Evolutionary conservation across 2,888 invertebrate genomes (phyloP).

Genomic region (Netelia melanura): DNA sequence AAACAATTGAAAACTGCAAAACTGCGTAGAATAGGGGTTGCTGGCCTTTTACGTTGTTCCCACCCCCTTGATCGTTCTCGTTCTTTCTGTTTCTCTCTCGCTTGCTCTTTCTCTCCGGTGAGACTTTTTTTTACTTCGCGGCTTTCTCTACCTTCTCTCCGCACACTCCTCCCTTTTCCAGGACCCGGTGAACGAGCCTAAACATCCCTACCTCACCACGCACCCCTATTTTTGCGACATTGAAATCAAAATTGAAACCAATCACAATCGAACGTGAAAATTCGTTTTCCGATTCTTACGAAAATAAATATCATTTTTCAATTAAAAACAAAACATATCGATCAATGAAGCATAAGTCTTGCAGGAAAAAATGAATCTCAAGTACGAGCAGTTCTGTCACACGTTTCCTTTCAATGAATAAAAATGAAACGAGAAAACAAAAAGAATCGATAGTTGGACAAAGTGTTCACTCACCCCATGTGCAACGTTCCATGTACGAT

Average conservation of each 20-base stretch:
- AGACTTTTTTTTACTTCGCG: slow-evolving; percentile 55
- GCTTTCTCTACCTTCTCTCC: slow-evolving; percentile 40
- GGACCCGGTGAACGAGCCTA: slow-evolving; percentile 25
- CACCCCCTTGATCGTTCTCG: slow-evolving; percentile 48
- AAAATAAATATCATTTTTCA: no score
- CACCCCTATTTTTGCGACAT: background rate
- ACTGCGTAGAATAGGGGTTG: slow-evolving; percentile 80
- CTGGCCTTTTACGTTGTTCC: slow-evolving; percentile 81
- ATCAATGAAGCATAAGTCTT: no score
- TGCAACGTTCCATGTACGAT: background rate
- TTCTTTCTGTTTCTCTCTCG: slow-evolving; percentile 48
- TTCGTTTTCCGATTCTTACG: background rate
- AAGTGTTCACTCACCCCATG: slow-evolving; percentile 4
- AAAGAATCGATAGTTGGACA: background rate
- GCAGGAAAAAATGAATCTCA: no score
- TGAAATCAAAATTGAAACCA: background rate
- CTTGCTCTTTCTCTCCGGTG: slow-evolving; percentile 61
- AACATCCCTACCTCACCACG: slow-evolving; percentile 62
- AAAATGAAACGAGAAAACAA: background rate
- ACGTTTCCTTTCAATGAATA: background rate
- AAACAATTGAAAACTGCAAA: slow-evolving; percentile 82
- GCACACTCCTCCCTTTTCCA: slow-evolving; percentile 11
- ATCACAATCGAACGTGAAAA: background rate
- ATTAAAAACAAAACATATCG: no score
- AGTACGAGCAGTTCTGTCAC: no score